Base-by-base conservation (phyloP, 2,797 vertebrate genomes). In the Zalophus californianus region DNA sequence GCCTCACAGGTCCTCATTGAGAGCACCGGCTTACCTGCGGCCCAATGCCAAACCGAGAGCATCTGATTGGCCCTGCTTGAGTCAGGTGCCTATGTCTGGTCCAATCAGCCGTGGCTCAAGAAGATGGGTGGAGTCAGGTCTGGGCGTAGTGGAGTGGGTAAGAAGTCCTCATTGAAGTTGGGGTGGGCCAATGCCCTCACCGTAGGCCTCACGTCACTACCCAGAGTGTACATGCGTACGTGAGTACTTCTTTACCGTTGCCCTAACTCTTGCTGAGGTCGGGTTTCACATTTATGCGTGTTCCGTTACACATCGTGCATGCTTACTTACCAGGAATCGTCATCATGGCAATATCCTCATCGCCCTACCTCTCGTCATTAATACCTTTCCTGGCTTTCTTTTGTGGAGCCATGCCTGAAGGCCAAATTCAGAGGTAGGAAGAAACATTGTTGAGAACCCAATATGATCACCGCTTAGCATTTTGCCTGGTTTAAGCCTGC, bases 321-420 rank as follows among this genome's bases (percentile, higher is more conserved):
- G 20, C 1, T 93, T 80, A 32, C 58, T 88, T 60, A 82, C 18
- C 44, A 66, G 29, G 48, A 96, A 70, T 82, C 18, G 20, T 54
- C 3, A 10, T 91, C 18, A 25, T 48, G 48, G 38, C 29, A 78
- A 52, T 72, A 82, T 66, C 29, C 21, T 93, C 35, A 56, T 29
- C 20, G 32, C 58, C 21, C 23, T 64, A 48, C 48, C 54, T 87
- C 23, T 48, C 68, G 86, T 44, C 58, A 20, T 52, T 64, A 88
- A 80, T 64, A 56, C 25, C 8, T 75, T 94, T 95, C 70, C 84
- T 92, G 14, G 20, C 38, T 90, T 70, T 89, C 32, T 84, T n/a
- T 54, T 54, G 35, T 12, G 66, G 50, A 94, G 25, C 32, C 4
- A 1, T 52, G 56, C 32, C 13, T 35, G 25, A 72, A 77, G 14